Evolutionary conservation across 64 coral and sea anemone genomes (phyloP).

Genomic region (Platygyra sinensis): DNA sequence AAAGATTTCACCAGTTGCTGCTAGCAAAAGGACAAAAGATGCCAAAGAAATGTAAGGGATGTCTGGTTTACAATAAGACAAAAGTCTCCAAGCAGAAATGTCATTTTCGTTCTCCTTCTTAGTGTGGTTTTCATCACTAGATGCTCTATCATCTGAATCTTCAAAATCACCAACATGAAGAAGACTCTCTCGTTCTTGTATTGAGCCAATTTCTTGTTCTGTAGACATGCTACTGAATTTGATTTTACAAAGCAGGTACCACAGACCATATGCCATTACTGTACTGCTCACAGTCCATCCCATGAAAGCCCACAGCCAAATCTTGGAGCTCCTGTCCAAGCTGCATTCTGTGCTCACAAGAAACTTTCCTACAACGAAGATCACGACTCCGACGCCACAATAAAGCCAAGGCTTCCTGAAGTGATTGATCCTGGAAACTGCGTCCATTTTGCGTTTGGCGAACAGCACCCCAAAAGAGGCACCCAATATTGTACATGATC

Average conservation of each 20-base stretch:
- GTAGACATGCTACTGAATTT: constrained; percentile 47
- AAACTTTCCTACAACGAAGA: constrained; percentile 77
- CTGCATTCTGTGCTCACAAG: constrained; percentile 80
- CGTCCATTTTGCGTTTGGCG: constrained; percentile 57
- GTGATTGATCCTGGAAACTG: constrained; percentile 53
- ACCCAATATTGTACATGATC: constrained; percentile 54
- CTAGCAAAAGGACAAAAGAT: constrained; percentile 75
- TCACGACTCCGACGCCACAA: constrained; percentile 30
- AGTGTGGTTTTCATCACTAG: neutral
- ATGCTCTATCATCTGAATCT: constrained; percentile 35
- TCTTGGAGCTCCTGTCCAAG: constrained; percentile 23
- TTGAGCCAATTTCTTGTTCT: constrained; percentile 70
- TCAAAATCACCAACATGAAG: constrained; percentile 18
- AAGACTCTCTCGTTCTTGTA: constrained; percentile 70
- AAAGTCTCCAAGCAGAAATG: constrained; percentile 70
- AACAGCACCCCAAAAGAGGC: constrained; percentile 56
- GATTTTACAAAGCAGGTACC: constrained; percentile 69
- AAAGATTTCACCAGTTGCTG: constrained; percentile 89
- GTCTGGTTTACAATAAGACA: constrained; percentile 92
- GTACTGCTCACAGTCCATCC: constrained; percentile 60
- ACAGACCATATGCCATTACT: constrained; percentile 49
- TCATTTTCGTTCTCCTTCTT: constrained; percentile 48
- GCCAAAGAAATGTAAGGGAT: constrained; percentile 75
- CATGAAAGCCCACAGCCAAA: constrained; percentile 64
- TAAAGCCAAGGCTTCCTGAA: constrained; percentile 64